These are phyloP conservation scores for Cervus canadensis DNA, from an alignment of 2,113 vertebrate species.

Conservation along the genomic window DNA sequence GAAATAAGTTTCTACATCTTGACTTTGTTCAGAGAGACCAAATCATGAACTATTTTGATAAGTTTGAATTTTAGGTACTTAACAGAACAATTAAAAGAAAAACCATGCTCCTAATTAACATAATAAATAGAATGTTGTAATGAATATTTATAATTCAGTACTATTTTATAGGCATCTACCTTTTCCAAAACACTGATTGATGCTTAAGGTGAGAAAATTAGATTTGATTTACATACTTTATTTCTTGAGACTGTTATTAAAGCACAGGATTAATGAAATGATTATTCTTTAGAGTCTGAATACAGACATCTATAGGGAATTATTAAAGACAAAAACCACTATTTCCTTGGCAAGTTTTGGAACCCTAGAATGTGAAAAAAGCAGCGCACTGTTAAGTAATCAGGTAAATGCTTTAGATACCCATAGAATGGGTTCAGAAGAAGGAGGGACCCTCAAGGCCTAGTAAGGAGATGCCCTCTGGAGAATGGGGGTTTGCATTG, in stretches of 20 bases:
- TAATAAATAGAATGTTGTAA: not conserved
- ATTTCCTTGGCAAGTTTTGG: slow-evolving; percentile 30
- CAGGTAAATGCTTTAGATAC: not conserved
- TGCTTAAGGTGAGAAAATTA: slow-evolving; percentile 41
- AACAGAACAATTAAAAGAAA: not conserved
- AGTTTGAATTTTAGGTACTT: not conserved
- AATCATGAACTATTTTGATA: not conserved
- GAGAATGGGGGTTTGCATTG: not conserved
- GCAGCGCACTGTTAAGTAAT: not conserved
- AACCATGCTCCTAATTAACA: not conserved
- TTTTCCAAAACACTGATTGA: slow-evolving; percentile 23
- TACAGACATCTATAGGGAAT: not conserved
- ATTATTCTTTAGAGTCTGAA: slow-evolving; percentile 41
- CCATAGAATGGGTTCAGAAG: not conserved
- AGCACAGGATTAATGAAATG: slow-evolving; percentile 35
- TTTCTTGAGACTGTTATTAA: slow-evolving; percentile 42
- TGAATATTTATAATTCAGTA: not conserved
- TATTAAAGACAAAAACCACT: not conserved
- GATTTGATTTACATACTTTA: slow-evolving; percentile 38
- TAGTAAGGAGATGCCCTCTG: not conserved
- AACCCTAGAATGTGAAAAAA: not conserved
- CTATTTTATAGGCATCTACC: not conserved
- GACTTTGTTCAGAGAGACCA: not conserved
- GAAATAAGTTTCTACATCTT: not conserved
- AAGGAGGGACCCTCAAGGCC: not conserved